Evolutionary conservation across 2,797 vertebrate genomes (phyloP).

Genomic region (Dicrostonyx torquatus): DNA sequence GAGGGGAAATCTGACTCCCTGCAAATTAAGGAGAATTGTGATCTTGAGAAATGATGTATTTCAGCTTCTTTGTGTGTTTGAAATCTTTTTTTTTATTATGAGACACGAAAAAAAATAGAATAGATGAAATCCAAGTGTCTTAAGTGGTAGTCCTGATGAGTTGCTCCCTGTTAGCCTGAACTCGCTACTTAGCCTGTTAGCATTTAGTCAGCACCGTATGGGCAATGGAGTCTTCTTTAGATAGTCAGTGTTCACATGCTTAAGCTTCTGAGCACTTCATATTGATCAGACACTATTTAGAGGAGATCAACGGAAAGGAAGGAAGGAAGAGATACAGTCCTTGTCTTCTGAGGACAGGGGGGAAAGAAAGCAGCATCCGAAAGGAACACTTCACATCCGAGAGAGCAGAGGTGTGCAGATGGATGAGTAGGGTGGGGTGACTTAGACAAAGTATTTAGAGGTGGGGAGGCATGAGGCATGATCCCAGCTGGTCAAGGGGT

Average conservation of each 20-base stretch:
- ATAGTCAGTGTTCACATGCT: neutral
- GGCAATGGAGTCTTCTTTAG: neutral
- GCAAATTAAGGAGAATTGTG: neutral
- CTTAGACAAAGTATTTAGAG: neutral
- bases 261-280: neutral
- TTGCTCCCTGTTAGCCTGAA: neutral
- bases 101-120: constrained; percentile 18
- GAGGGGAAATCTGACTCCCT: neutral
- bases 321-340: neutral
- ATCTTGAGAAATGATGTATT: neutral
- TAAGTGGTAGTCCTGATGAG: neutral
- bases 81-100: constrained; percentile 11
- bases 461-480: neutral
- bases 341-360: neutral
- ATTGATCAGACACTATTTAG: neutral
- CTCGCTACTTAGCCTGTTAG: neutral
- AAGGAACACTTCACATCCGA: neutral
- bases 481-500: neutral
- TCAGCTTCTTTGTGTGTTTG: neutral
- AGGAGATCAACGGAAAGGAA: neutral
- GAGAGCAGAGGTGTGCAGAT: neutral
- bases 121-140: constrained; percentile 20
- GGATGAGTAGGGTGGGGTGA: neutral
- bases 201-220: neutral
- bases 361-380: neutral